Evolutionary conservation across 2,113 vertebrate species (phyloP).

Genomic region (Cryptoleucopteryx plumbea): DNA sequence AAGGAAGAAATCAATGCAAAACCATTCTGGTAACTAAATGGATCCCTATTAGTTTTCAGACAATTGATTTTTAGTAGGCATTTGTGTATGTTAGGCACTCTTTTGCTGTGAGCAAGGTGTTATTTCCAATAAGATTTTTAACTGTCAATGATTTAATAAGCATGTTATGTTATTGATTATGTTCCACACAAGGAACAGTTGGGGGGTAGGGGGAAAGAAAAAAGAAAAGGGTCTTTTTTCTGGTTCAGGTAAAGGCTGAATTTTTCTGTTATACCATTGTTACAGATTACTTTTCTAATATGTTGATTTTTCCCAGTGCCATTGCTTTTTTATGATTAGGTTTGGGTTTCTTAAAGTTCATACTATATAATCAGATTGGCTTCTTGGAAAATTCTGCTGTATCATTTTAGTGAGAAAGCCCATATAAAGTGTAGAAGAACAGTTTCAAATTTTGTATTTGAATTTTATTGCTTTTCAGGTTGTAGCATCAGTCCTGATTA

Average conservation of each 20-base stretch:
- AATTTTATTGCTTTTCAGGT: neutral
- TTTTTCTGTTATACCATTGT: neutral
- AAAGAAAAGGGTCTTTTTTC: neutral
- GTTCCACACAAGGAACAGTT: neutral
- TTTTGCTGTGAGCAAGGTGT: neutral
- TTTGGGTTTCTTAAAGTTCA: neutral
- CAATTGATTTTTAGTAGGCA: neutral
- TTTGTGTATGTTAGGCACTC: neutral
- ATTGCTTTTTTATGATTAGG: neutral
- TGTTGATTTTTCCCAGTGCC: neutral
- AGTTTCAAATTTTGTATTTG: neutral
- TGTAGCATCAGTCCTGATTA: neutral
- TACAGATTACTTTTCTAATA: neutral
- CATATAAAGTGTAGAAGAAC: neutral
- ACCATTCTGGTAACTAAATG: neutral
- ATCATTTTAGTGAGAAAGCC: neutral
- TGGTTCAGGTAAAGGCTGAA: neutral
- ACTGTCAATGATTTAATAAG: neutral
- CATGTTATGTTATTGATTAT: neutral
- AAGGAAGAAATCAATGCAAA: neutral
- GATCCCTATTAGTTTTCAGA: neutral
- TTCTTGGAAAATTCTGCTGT: neutral
- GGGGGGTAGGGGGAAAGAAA: rapidly evolving
- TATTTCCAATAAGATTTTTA: neutral
- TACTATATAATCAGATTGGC: neutral